Evolutionary conservation across 2,797 vertebrate genomes (phyloP).

Genomic region (Hyperoplus lanceolatus): DNA sequence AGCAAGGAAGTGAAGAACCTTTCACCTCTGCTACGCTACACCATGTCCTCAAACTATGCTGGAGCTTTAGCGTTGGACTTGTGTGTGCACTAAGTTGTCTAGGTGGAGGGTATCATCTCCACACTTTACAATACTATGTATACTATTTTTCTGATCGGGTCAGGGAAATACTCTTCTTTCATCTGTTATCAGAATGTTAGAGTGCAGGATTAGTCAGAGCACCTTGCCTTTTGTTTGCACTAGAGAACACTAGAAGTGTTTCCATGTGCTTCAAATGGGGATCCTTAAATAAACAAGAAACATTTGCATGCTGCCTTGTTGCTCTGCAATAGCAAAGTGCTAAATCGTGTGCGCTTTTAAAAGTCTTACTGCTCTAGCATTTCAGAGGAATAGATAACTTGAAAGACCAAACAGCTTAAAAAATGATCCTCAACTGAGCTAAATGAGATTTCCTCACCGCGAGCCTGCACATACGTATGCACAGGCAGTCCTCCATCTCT

Average conservation of each 20-base stretch:
- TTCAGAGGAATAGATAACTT: conserved; percentile 37
- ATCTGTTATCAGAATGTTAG: not conserved
- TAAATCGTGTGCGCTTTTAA: conserved; percentile 32
- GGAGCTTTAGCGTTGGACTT: not conserved
- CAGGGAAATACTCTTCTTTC: not conserved
- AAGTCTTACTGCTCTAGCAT: conserved; percentile 4
- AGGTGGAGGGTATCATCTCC: conserved; percentile 6
- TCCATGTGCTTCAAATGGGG: no score
- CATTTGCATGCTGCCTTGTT: not conserved
- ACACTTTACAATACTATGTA: conserved; percentile 12
- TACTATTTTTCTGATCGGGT: not conserved
- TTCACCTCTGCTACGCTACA: conserved; percentile 61
- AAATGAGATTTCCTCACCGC: conserved; percentile 53
- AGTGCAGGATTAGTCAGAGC: conserved; percentile 16
- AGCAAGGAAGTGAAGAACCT: conserved; percentile 56
- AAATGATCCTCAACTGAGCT: conserved; percentile 36
- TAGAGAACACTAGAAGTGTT: no score
- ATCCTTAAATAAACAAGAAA: no score
- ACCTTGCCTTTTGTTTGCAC: not conserved
- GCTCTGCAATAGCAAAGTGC: conserved; percentile 24
- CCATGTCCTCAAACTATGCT: not conserved
- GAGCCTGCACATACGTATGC: conserved; percentile 35
- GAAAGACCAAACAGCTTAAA: conserved; percentile 57
- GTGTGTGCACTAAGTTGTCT: not conserved
- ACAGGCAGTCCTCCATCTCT: conserved; percentile 40